Conservation (phyloP, 2,113 vertebrate genomes). For the Pygoscelis adeliae region DNA sequence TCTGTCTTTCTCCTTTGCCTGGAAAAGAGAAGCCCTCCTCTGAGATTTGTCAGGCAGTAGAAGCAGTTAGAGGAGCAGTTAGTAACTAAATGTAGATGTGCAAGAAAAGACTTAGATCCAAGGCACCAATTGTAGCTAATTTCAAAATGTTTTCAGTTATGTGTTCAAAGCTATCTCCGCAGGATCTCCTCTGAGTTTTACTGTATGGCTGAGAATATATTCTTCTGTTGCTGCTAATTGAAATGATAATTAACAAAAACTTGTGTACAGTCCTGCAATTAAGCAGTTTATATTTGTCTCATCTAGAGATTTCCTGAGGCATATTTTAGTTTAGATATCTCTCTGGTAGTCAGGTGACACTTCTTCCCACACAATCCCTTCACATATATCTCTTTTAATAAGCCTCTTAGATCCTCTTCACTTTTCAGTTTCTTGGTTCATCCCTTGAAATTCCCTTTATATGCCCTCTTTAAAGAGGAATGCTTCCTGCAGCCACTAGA, state of each 20-base stretch:
- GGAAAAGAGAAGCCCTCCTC: not conserved
- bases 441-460: not conserved
- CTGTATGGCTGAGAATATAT: not conserved
- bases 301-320: not conserved
- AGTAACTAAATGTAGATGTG: not conserved
- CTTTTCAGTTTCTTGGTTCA: not conserved
- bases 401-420: not conserved
- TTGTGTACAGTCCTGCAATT: not conserved
- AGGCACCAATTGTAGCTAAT: not conserved
- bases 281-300: not conserved
- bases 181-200: not conserved
- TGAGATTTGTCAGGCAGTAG: not conserved
- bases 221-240: not conserved
- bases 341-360: not conserved
- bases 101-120: not conserved
- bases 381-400: not conserved
- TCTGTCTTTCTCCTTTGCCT: not conserved
- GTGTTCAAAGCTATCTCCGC: not conserved
- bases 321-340: not conserved
- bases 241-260: not conserved
- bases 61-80: not conserved
- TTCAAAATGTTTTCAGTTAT: not conserved
- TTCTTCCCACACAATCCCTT: not conserved
- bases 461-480: not conserved
- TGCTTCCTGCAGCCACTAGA: not conserved